phyloP scores from a whole-genome alignment of 2,797 vertebrate genomes.

The Micropoecilia bifurca region DNA sequence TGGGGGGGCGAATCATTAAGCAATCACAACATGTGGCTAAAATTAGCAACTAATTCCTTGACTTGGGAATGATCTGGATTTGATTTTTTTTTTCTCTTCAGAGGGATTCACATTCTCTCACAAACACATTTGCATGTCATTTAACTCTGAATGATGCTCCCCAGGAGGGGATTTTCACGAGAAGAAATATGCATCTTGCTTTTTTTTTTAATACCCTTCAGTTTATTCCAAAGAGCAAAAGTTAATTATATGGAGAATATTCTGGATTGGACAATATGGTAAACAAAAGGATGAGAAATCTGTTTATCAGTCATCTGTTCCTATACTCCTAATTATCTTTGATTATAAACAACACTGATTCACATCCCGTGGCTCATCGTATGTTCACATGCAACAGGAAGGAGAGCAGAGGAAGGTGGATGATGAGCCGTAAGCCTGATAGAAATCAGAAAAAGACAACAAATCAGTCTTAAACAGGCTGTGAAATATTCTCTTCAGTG shows the following conservation, averaged over 20 bases:
- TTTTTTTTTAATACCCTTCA: constrained; percentile 16
- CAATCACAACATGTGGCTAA: constrained; percentile 68
- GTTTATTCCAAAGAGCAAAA: neutral
- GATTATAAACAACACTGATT: constrained; percentile 8
- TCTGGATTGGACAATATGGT: neutral
- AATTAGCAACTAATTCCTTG: constrained; percentile 46
- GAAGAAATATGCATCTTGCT: constrained; percentile 1
- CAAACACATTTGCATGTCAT: constrained; percentile 33
- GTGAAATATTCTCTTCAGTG: neutral
- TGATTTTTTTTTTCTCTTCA: constrained; percentile 10
- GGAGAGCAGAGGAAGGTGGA: constrained; percentile 34
- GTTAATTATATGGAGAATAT: neutral
- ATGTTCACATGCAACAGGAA: constrained; percentile 18
- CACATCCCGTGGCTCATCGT: constrained; percentile 37
- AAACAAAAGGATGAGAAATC: neutral
- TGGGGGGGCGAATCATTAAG: constrained; percentile 25
- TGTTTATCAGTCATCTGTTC: neutral
- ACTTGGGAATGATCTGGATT: constrained; percentile 39
- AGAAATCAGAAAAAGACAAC: constrained; percentile 50
- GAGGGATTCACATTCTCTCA: constrained; percentile 25
- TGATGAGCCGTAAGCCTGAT: constrained; percentile 41
- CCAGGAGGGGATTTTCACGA: constrained; percentile 19
- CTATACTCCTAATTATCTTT: constrained; percentile 5
- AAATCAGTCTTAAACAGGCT: neutral
- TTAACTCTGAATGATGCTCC: constrained; percentile 23